Base-by-base conservation (phyloP, 2,113 vertebrate species). In the Poeciliopsis turrubarensis region DNA sequence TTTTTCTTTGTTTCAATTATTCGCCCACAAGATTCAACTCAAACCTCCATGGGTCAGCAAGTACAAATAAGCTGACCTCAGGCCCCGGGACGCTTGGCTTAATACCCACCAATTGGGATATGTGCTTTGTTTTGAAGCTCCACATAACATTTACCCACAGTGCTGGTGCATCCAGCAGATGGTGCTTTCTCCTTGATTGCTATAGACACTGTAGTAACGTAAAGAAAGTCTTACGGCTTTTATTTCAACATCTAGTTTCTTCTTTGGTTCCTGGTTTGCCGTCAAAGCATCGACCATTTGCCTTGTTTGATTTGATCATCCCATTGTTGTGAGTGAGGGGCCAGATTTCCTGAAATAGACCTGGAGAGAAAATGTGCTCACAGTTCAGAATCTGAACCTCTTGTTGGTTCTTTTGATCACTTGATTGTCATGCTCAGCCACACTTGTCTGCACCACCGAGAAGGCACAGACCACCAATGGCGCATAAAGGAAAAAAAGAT, bases 391-490 rank as follows among this genome's bases (percentile, higher is more conserved):
- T 80, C 60, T 70, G 1, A 68, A 80, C 75, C 76, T 77, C 86
- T 74, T 7, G 70, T 31, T 57, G 73, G 69, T 61, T 64, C 71
- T 65, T 86, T 77, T 91, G 86, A 91, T 90, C 83, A 32, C 73
- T 86, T 72, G 83, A 91, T 91, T 92, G 87, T 87, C 80, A 89
- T 89, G 83, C 91, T 87, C 74, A 77, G 85, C 91, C 90, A 89
- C 87, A 83, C 88, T 90, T 75, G 84, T 81, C 84, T 86, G 81
- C 84, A 51, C 85, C 81, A 78, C 67, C 5, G 79, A 78, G 87
- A 68, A 14, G 51, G 44, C 72, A 77, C 75, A 70, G 82, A 82
- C 87, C 75, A 61, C 86, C 87, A 70, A 34, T 72, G 60, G 70
- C 14, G 68, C 66, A 79, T 79, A 70, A 86, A 89, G 81, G 65